A percentile compares a stretch with the other conserved stretches of the same genome.
Evolutionary conservation across 2,113 vertebrate genomes (phyloP).

Genomic region (Corythornis cristatus): DNA sequence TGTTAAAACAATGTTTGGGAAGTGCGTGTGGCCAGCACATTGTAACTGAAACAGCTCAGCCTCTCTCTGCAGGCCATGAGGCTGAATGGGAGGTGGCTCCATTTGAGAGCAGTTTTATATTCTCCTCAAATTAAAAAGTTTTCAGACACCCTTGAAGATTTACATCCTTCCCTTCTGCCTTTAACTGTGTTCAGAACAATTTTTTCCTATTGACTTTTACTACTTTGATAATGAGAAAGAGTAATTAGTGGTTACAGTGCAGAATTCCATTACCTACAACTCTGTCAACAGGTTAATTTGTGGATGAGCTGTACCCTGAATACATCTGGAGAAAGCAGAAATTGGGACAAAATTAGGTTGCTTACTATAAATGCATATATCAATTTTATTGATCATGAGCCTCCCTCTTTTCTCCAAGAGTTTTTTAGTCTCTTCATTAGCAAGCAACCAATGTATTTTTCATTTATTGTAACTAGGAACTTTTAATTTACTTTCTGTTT

Average conservation of each 20-base stretch:
- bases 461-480: neutral
- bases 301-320: neutral
- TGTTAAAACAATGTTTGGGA: neutral
- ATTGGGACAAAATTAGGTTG: neutral
- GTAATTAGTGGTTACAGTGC: neutral
- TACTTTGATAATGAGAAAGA: neutral
- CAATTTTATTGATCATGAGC: neutral
- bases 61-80: neutral
- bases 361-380: neutral
- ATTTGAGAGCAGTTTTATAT: neutral
- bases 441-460: neutral
- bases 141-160: neutral
- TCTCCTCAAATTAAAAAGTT: neutral
- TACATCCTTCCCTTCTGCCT: neutral
- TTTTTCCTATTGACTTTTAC: neutral
- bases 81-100: neutral
- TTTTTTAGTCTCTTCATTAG: neutral
- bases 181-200: neutral
- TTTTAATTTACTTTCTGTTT: neutral
- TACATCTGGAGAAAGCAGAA: neutral
- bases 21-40: neutral
- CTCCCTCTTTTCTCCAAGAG: neutral
- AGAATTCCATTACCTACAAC: neutral
- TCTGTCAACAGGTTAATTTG: neutral
- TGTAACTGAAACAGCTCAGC: neutral